Evolutionary conservation across 2,888 invertebrate species (phyloP).

Genomic region (Conops quadrifasciatus): DNA sequence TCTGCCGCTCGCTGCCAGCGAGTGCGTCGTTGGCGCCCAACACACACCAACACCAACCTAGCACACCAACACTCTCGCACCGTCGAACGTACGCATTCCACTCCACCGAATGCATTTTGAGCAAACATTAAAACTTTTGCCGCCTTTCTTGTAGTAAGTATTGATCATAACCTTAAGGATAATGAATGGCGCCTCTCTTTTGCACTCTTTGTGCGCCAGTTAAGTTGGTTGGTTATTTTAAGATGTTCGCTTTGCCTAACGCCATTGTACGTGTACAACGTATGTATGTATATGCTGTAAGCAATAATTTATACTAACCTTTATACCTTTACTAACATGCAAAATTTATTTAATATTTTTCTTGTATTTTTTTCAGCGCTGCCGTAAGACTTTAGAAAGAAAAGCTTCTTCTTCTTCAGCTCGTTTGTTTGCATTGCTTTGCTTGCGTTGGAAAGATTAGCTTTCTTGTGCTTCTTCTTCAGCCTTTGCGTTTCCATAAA

Average conservation of each 20-base stretch:
- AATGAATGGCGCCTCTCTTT: no score
- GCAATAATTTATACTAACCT: neutral
- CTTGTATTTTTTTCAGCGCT: constrained; percentile 28
- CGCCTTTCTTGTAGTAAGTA: constrained; percentile 62
- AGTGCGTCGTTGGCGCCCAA: neutral
- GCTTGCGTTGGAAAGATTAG: constrained; percentile 27
- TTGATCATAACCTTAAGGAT: constrained; percentile 40
- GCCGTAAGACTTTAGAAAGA: constrained; percentile 20
- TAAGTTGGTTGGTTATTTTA: no score
- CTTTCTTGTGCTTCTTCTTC: constrained; percentile 4
- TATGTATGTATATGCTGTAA: neutral
- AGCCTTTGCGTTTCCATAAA: constrained; percentile 14
- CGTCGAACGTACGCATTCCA: no score
- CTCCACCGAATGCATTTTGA: constrained; percentile 1
- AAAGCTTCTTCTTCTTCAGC: constrained; percentile 31
- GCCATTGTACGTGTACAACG: neutral
- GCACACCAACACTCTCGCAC: neutral
- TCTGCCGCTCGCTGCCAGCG: no score
- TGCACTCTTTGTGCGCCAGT: no score
- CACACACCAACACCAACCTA: constrained; percentile 2
- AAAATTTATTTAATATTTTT: constrained; percentile 34
- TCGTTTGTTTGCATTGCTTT: neutral
- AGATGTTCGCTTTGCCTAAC: no score
- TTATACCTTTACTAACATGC: neutral
- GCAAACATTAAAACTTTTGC: constrained; percentile 45